These are phyloP conservation scores for Pollachius pollachius DNA, from an alignment of 2,113 vertebrate genomes.

Conservation along the genomic window DNA sequence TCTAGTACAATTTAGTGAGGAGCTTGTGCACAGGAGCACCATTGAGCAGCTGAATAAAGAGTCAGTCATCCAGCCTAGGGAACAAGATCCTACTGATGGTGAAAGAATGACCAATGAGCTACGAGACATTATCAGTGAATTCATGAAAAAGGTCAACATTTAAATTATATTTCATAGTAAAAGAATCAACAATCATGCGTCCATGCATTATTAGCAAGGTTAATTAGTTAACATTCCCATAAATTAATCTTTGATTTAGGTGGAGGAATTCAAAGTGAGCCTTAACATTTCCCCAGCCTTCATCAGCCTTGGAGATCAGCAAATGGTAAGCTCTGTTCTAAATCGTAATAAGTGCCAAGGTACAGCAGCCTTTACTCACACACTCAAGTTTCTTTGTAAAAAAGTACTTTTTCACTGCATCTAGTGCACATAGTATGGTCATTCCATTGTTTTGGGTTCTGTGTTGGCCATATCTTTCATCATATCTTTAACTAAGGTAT, in stretches of 20 bases:
- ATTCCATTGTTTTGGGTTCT: no score
- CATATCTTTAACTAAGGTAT: no score
- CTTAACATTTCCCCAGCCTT: slow-evolving; percentile 54
- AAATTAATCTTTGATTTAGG: slow-evolving; percentile 60
- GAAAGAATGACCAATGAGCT: slow-evolving; percentile 81
- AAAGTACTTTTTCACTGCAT: not conserved
- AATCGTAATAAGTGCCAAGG: not conserved
- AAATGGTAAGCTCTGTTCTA: slow-evolving; percentile 70
- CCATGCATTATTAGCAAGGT: not conserved
- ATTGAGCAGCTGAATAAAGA: not conserved
- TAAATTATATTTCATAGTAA: slow-evolving; percentile 2
- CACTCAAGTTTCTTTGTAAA: not conserved
- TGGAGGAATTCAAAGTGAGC: slow-evolving; percentile 79
- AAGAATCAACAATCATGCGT: not conserved
- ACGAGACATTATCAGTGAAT: slow-evolving; percentile 77
- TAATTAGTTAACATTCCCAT: not conserved
- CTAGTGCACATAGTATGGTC: no score
- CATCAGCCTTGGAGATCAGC: slow-evolving; percentile 67
- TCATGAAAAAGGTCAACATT: slow-evolving; percentile 76
- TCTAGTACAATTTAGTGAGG: slow-evolving; percentile 5
- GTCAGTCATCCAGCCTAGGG: slow-evolving; percentile 13
- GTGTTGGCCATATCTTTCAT: no score
- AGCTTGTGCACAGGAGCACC: not conserved
- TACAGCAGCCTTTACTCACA: not conserved
- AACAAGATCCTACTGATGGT: slow-evolving; percentile 71